phyloP scores from a whole-genome alignment of 2,888 invertebrate genomes.

The Steromphala cineraria region DNA sequence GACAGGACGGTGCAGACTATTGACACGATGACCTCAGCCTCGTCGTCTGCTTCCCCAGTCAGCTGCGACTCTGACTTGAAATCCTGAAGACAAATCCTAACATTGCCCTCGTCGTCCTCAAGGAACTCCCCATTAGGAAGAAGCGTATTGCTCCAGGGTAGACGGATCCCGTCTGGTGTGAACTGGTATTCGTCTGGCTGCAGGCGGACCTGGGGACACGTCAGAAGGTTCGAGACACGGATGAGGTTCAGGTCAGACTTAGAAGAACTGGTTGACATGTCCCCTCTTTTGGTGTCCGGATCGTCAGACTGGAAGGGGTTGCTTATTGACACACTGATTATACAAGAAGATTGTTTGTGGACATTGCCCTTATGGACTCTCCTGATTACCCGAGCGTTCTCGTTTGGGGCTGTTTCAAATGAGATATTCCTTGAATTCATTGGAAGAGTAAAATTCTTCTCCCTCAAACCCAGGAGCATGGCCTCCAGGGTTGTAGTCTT shows the following conservation, averaged over 20 bases:
- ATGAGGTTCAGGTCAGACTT: neutral
- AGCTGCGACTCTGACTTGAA: constrained; percentile 16
- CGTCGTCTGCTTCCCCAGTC: neutral
- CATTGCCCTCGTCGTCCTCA: neutral
- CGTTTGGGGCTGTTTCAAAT: constrained; percentile 18
- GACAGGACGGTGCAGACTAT: constrained; percentile 33
- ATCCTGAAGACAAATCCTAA: constrained; percentile 22
- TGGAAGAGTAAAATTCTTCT: constrained; percentile 13
- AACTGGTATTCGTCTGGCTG: constrained; percentile 6
- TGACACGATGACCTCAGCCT: constrained; percentile 14
- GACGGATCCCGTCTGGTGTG: neutral
- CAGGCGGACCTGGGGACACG: constrained; percentile 30
- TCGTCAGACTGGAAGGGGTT: neutral
- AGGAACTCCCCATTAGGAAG: constrained; percentile 9
- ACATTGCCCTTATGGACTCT: neutral
- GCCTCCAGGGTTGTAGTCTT: constrained; percentile 21
- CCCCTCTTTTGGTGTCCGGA: neutral
- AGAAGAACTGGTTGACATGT: neutral
- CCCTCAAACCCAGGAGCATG: constrained; percentile 20
- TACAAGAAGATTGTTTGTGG: constrained; percentile 14
- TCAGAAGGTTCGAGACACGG: constrained; percentile 26
- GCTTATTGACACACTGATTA: constrained; percentile 30
- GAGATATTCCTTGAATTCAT: constrained; percentile 12
- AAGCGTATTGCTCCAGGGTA: constrained; percentile 9
- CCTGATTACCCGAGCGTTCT: neutral